Evolutionary conservation across 2,113 vertebrate genomes (phyloP).

Genomic region (Embiotoca jacksoni): DNA sequence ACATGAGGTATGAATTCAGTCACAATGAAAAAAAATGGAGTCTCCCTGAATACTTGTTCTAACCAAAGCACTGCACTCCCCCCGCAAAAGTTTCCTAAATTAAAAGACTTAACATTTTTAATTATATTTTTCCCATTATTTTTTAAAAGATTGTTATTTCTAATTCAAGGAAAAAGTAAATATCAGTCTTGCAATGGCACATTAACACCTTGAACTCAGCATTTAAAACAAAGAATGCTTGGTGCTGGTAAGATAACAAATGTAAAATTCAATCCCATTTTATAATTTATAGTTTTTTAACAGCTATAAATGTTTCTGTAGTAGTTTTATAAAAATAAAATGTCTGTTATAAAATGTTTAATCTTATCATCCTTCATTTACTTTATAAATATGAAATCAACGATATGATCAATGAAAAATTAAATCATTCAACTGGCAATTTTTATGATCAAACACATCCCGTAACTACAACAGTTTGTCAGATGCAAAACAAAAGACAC

Average conservation of each 20-base stretch:
- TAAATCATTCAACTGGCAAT: constrained; percentile 13
- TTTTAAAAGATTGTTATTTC: neutral
- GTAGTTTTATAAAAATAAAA: neutral
- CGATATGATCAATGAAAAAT: constrained; percentile 13
- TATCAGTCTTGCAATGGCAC: neutral
- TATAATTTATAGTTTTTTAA: neutral
- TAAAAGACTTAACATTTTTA: neutral
- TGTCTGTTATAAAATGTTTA: neutral
- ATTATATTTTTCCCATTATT: neutral
- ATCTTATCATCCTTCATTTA: neutral
- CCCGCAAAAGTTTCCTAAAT: neutral
- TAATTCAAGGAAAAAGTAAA: neutral
- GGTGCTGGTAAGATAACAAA: neutral
- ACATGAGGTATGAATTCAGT: neutral
- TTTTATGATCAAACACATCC: constrained; percentile 52
- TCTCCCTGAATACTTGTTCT: neutral
- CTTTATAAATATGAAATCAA: constrained; percentile 26
- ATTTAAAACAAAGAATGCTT: neutral
- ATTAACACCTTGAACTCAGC: neutral
- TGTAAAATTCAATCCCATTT: neutral
- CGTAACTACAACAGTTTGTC: constrained; percentile 25
- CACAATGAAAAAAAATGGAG: neutral
- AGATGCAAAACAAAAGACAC: constrained; percentile 42
- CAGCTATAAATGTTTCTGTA: neutral
- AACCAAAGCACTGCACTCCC: neutral